phyloP scores from a whole-genome alignment of 1,140 invertebrate species.

The Helicoverpa zea region DNA sequence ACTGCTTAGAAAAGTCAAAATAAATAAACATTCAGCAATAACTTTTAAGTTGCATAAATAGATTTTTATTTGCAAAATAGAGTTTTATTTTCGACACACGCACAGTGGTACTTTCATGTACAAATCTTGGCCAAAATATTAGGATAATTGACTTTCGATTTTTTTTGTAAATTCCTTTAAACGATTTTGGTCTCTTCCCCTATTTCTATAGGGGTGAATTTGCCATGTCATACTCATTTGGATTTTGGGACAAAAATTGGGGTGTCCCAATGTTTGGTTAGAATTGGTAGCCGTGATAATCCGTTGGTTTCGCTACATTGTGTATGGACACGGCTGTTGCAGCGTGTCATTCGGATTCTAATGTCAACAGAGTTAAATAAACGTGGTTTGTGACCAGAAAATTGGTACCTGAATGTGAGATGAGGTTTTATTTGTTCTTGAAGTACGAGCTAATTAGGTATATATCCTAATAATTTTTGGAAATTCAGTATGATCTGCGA shows the following conservation, averaged over 20 bases:
- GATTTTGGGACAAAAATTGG: not conserved
- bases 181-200: not conserved
- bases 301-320: conserved; percentile 44
- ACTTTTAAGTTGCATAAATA: too few relatives aligned
- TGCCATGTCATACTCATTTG: not conserved
- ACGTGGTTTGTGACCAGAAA: conserved; percentile 25
- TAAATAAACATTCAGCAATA: not conserved
- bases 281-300: conserved; percentile 46
- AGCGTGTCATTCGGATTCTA: conserved; percentile 28
- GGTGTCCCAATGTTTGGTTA: conserved; percentile 37
- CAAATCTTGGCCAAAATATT: conserved; percentile 8
- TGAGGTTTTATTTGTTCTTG: too few relatives aligned
- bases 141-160: not conserved
- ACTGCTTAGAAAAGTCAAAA: not conserved
- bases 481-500: too few relatives aligned
- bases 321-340: conserved; percentile 43
- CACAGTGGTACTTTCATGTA: not conserved
- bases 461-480: too few relatives aligned
- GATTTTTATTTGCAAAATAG: too few relatives aligned
- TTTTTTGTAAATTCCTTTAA: not conserved
- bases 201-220: not conserved
- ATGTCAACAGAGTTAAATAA: conserved; percentile 45
- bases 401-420: conserved; percentile 1
- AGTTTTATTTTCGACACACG: not conserved
- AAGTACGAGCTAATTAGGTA: too few relatives aligned